Percentiles rank a stretch among this genome's conserved stretches.
Evolutionary conservation across 2,113 vertebrate species (phyloP).

Genomic region (Antechinus flavipes): DNA sequence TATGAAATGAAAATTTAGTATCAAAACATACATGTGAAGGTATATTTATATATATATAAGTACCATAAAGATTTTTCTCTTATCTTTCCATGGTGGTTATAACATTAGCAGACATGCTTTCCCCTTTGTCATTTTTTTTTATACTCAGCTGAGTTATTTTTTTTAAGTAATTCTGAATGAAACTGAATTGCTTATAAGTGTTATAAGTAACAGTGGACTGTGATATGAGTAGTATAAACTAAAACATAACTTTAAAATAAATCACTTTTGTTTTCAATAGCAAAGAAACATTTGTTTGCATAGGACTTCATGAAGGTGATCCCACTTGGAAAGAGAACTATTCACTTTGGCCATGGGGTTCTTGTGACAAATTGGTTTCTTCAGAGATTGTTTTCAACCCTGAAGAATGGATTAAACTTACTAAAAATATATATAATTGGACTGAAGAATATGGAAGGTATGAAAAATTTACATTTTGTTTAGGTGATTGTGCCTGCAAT

Average conservation of each 20-base stretch:
- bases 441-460: conserved; percentile 90
- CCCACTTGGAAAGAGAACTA: conserved; percentile 91
- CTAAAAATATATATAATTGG: conserved; percentile 94
- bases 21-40: neutral
- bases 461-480: neutral
- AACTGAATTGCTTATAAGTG: conserved; percentile 11
- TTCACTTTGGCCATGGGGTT: conserved; percentile 93
- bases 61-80: neutral
- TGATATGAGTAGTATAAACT: conserved; percentile 31
- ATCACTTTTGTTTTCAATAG: conserved; percentile 81
- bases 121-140: conserved; percentile 10
- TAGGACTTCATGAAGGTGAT: conserved; percentile 95
- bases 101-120: neutral
- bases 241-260: conserved; percentile 24
- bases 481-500: conserved; percentile 17
- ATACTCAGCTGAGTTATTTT: conserved; percentile 29
- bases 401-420: conserved; percentile 89
- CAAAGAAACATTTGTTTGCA: conserved; percentile 93
- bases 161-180: conserved; percentile 50
- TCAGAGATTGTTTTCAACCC: conserved; percentile 87
- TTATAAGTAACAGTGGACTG: conserved; percentile 25
- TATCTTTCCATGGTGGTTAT: neutral
- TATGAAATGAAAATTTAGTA: conserved; percentile 23
- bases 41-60: too few species aligned
- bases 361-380: conserved; percentile 93